Base-by-base conservation (phyloP, 2,797 vertebrate species). In the Artibeus jamaicensis region DNA sequence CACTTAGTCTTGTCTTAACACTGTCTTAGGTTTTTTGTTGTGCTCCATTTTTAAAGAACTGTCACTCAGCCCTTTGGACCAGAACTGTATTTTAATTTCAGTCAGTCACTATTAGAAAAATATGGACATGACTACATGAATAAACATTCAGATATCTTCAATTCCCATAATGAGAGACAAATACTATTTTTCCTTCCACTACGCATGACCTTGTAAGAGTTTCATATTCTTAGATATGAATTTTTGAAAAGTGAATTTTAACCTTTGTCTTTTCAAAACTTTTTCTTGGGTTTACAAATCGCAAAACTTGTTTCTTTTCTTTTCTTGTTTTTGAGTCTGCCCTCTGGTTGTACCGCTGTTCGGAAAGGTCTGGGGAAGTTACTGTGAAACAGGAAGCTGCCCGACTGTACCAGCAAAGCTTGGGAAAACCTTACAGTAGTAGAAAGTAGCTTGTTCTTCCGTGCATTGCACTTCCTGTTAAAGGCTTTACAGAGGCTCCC, bases 31-130 rank as follows among this genome's bases (percentile, higher is more conserved):
- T 71, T 95, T 85, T 91, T 65, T 46, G 83, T 59, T 95, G 62
- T 92, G 21, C 14, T 87, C 42, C 50, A n/a, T 93, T 79, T 89
- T 73, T 34, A 79, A 96, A 91, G 82, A 76, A 94, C n/a, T 39
- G 67, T 86, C 79, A 57, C 91, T 96, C 93, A 53, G 71, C 71
- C 89, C 86, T 97, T 92, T 81, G 89, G 84, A 71, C 57, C 89
- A 93, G 84, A 83, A 21, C 21, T n/a, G 2, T 48, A 34, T 92
- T 92, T 46, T 92, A 4, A 89, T 84, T 93, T 39, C 21, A 15
- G 2, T 62, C 32, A 73, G 44, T 50, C 77, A 76, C 11, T 19
- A 24, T 44, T 79, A 71, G 50, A 59, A 87, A 83, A 48, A 50
- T 29, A 14, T 0, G 21, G 19, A 34, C 50, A 1, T 32, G 55